These are phyloP conservation scores for Cheilosia soror DNA, from an alignment of 2,888 invertebrate species.

Conservation along the genomic window DNA sequence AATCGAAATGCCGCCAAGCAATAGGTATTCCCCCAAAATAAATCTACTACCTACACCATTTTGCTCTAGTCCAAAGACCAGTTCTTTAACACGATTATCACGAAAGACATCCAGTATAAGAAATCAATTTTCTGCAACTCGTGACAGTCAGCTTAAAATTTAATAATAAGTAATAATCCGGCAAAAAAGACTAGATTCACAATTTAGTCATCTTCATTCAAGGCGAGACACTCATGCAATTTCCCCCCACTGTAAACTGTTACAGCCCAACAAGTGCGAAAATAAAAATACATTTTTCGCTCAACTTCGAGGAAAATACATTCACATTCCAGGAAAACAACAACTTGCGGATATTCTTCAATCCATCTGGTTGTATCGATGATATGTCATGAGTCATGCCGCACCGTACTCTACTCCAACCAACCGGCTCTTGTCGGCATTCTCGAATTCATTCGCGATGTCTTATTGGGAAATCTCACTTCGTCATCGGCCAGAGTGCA, in stretches of 20 bases:
- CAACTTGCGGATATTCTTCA: conserved; percentile 23
- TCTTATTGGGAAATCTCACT: conserved; percentile 47
- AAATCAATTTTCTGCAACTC: neutral
- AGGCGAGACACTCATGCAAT: neutral
- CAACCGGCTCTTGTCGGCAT: conserved; percentile 41
- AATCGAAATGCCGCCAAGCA: too few relatives aligned
- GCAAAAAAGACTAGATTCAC: neutral
- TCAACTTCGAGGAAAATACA: conserved; percentile 33
- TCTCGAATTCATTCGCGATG: neutral
- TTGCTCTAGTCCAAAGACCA: neutral
- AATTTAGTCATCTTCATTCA: neutral
- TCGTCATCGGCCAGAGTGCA: conserved; percentile 56
- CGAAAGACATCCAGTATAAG: neutral
- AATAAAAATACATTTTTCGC: neutral
- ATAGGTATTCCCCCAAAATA: too few relatives aligned
- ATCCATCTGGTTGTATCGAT: conserved; percentile 37
- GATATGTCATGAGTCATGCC: conserved; percentile 34
- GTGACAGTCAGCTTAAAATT: neutral
- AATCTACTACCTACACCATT: neutral
- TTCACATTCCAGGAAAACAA: conserved; percentile 35
- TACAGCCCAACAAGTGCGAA: neutral
- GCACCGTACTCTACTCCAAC: conserved; percentile 15
- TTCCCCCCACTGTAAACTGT: neutral
- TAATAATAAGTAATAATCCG: neutral
- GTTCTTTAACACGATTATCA: neutral